Base-by-base conservation (phyloP, 2,888 invertebrate genomes). In the Campoplex capitator region DNA sequence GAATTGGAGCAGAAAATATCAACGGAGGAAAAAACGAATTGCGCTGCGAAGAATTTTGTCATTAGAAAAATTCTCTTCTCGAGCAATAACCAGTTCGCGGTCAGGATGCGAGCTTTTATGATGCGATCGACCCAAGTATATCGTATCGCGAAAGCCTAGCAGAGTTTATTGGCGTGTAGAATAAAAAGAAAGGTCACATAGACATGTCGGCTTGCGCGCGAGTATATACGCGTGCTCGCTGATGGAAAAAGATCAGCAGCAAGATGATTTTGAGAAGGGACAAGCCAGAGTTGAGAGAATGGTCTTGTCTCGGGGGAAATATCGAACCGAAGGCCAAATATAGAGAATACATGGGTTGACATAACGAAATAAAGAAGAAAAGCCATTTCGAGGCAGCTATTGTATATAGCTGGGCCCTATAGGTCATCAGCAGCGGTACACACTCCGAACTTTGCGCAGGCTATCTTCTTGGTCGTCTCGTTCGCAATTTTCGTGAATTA, bases 291-390 rank as follows among this genome's bases (percentile, higher is more conserved):
- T 74, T 78, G 82, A 87, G 74, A 68, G 84, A 83, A 83, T 71
- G 86, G 65, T 65, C 78, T 75, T 84, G 54, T 79, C 88, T 83
- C 88, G 32, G 51, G 88, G 88, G 88, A 87, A 88, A 88, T 88
- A 87, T 87, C 83, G 71, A 82, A 84, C 79, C 71, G 82, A 80
- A 87, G 84, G 87, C 77, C 84, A 85, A 85, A 78, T 76, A 67
- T 23, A 23, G 70, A 79, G 78, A 56, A 35, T 70, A 62, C 51
- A 28, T 38, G 28, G 56, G 62, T 62, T 18, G 65, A 77, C 78
- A 70, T 51, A 58, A 58, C 45, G 68, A 45, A 76, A 77, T 73
- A 77, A 70, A 75, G 48, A 65, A 42, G 28, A 74, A 80, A 71
- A 51, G n/a, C 42, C 54, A 65, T 74, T 67, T 67, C 58, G 32